Percentiles rank a stretch among this genome's conserved stretches.
These are phyloP conservation scores for Chrysogorgia sp. DNA, from an alignment of 92 coral and sea anemone genomes.

Conservation along the genomic window DNA sequence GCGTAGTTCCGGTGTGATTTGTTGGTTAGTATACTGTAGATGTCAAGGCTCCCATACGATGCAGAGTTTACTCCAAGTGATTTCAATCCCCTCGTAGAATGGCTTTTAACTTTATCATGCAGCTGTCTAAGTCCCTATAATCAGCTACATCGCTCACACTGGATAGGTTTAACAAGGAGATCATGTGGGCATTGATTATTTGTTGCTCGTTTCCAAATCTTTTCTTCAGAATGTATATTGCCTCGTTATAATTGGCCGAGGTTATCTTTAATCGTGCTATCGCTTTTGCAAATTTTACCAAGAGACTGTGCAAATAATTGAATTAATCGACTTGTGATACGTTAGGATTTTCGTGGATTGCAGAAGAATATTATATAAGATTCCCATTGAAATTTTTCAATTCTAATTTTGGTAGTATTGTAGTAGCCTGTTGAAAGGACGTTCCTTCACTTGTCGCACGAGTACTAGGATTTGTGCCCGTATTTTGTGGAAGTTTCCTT, in stretches of 20 bases:
- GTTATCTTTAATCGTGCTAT: slow-evolving; percentile 33
- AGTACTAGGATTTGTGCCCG: background rate
- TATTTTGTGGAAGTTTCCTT: background rate
- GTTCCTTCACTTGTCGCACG: too few species aligned
- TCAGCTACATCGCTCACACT: background rate
- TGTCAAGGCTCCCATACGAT: slow-evolving; percentile 37
- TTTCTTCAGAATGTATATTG: slow-evolving; percentile 25
- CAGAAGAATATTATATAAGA: slow-evolving; percentile 14
- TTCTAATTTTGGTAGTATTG: background rate
- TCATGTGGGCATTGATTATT: slow-evolving; percentile 15
- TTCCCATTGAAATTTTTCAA: background rate
- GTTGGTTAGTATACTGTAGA: slow-evolving; percentile 38
- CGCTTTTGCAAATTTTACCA: slow-evolving; percentile 34
- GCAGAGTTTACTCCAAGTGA: slow-evolving; percentile 25
- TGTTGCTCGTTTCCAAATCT: slow-evolving; percentile 44
- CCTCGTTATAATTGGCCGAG: slow-evolving; percentile 43
- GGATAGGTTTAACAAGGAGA: slow-evolving; percentile 22
- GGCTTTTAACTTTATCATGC: slow-evolving; percentile 37
- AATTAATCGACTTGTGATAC: slow-evolving; percentile 40
- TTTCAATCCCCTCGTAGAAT: slow-evolving; percentile 42
- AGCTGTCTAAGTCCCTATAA: slow-evolving; percentile 16
- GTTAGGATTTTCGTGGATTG: slow-evolving; percentile 29
- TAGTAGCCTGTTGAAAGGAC: background rate
- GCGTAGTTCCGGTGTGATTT: slow-evolving; percentile 39
- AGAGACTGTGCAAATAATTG: slow-evolving; percentile 14